phyloP scores from a whole-genome alignment of 2,797 vertebrate species.

The Pseudochirops corinnae region DNA sequence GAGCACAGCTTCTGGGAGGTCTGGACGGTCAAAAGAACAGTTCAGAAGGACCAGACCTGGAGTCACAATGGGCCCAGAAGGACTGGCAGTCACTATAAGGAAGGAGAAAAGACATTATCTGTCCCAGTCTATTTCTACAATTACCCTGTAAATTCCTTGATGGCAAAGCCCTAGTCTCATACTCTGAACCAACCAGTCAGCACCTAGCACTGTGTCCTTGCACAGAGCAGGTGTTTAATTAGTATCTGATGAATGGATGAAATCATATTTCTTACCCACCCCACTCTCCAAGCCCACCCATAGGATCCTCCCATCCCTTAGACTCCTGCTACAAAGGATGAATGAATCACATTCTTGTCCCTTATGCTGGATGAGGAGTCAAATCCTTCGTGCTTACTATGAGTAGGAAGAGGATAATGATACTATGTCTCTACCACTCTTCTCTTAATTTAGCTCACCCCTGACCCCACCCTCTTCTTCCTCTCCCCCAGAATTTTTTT shows the following conservation, averaged over 20 bases:
- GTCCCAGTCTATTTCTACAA: neutral
- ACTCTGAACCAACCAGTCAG: neutral
- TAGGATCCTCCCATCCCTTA: neutral
- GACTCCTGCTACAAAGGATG: neutral
- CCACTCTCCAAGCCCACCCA: neutral
- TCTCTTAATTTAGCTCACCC: conserved; percentile 37
- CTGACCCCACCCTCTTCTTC: neutral
- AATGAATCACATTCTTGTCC: neutral
- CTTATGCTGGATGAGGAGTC: neutral
- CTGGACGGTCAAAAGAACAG: conserved; percentile 84
- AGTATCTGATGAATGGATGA: neutral
- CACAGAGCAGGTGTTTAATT: neutral
- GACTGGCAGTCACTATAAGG: conserved; percentile 79
- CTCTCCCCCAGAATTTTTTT: neutral
- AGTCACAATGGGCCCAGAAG: conserved; percentile 69
- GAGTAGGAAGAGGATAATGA: neutral
- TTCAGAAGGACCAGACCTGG: conserved; percentile 71
- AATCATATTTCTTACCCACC: neutral
- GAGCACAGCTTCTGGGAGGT: conserved; percentile 71
- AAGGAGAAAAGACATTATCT: conserved; percentile 20
- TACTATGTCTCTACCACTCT: conserved; percentile 3
- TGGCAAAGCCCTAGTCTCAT: neutral
- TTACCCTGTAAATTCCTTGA: neutral
- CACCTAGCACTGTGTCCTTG: neutral
- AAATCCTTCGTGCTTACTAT: neutral